Percentiles rank a stretch among this genome's conserved stretches.
Evolutionary conservation across 2,113 vertebrate genomes (phyloP).

Genomic region (Etheostoma spectabile): DNA sequence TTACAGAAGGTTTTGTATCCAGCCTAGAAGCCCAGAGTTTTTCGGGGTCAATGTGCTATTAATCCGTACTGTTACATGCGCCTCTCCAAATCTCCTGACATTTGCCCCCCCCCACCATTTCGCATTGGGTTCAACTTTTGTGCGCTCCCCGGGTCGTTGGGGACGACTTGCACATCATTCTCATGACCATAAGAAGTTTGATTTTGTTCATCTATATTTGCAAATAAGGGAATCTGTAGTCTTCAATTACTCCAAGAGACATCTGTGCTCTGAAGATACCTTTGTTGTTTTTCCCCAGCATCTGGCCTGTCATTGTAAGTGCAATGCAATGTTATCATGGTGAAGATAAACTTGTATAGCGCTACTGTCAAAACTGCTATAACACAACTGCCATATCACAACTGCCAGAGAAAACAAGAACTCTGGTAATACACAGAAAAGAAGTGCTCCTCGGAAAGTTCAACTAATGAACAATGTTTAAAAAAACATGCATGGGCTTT

Average conservation of each 20-base stretch:
- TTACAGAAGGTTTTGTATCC: no score
- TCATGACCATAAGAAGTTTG: background rate
- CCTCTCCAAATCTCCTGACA: no score
- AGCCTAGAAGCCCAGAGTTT: no score
- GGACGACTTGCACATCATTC: background rate
- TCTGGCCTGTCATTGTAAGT: conserved; percentile 43
- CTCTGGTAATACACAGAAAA: conserved; percentile 1
- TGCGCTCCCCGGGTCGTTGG: no score
- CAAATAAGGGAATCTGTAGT: conserved; percentile 19
- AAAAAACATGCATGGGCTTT: conserved; percentile 11
- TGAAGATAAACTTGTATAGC: conserved; percentile 36
- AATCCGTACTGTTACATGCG: no score
- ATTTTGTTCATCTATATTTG: background rate
- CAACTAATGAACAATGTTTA: conserved; percentile 2
- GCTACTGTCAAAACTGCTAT: conserved; percentile 24
- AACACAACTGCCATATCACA: background rate
- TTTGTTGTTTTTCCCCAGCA: conserved; percentile 35
- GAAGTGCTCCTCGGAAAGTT: background rate
- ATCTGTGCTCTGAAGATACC: conserved; percentile 5
- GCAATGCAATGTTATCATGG: conserved; percentile 26
- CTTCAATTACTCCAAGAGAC: background rate
- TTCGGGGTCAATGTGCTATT: no score
- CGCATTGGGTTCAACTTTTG: no score
- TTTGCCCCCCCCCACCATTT: no score
- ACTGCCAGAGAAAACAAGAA: background rate